Evolutionary conservation across 2,888 invertebrate genomes (phyloP).

Genomic region (Platypus cylindrus): DNA sequence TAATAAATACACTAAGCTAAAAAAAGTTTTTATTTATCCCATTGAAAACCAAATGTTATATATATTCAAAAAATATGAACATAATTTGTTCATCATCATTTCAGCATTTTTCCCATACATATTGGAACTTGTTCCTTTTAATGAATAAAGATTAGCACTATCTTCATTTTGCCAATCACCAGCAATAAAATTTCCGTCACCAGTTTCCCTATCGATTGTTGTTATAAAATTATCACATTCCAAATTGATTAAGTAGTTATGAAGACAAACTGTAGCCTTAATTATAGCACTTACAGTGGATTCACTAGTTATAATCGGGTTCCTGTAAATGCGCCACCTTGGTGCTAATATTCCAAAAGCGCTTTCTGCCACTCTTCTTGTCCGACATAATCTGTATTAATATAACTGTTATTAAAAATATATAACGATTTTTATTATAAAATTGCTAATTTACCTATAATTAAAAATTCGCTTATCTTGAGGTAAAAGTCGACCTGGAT

Average conservation of each 20-base stretch:
- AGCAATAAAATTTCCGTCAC: conserved; percentile 2
- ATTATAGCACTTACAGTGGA: conserved; percentile 1
- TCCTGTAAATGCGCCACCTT: conserved; percentile 3
- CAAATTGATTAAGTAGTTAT: conserved; percentile 1
- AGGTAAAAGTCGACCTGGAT: conserved; percentile 4
- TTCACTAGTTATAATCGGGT: not conserved
- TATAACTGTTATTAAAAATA: not conserved
- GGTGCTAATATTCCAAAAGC: conserved; percentile 2
- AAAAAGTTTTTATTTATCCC: conserved; percentile 11
- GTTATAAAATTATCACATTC: conserved; percentile 2
- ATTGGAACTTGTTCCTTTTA: conserved; percentile 2
- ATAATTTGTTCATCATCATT: conserved; percentile 1
- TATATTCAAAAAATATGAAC: conserved; percentile 3
- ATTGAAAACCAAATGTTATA: conserved; percentile 11
- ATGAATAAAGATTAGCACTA: conserved; percentile 1
- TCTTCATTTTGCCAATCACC: conserved; percentile 3
- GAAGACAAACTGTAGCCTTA: not conserved
- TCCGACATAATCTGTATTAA: not conserved
- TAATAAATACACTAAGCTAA: conserved; percentile 1
- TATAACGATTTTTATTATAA: not conserved
- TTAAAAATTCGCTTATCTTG: conserved; percentile 6
- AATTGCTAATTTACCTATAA: conserved; percentile 4
- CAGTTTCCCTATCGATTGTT: conserved; percentile 2
- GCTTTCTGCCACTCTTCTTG: not conserved
- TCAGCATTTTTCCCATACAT: conserved; percentile 2